Evolutionary conservation across 2,797 vertebrate species (phyloP), one percentile per base, ranked within the genome.

Genomic region (Lacerta viridis): DNA sequence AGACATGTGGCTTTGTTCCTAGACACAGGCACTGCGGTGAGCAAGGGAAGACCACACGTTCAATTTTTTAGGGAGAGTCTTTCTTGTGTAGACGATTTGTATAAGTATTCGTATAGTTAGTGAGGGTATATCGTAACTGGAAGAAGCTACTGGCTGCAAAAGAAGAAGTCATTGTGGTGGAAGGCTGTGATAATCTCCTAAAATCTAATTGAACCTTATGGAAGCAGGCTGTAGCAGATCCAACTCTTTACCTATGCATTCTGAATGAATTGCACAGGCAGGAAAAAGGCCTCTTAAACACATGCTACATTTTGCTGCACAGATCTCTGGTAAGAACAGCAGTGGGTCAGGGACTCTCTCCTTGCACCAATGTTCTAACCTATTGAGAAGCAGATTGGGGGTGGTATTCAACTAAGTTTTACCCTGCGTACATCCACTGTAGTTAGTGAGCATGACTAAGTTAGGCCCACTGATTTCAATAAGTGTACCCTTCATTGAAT

Each of bases 1-100:
- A 68, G 64, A 2, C 8, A 0, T 23, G 11, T 77, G 80, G 18
- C 71, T 85, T 91, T 86, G 84, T 88, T 91, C 23, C 84, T 86
- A 50, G 23, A 61, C 86, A 2, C 85, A 3, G 25, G 27, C 82
- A 5, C 81, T 85, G 17, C 0, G 0, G 64, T 25, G 76, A 29
- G 25, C 5, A 71, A 66, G 80, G 10, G 66, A 82, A 80, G 77
- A 66, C 72, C 68, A 81, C 61, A 87, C 13, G 36, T 81, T 74
- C 55, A 18, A 29, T 85, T 89, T 80, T 89, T 41, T 59, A 66
- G 36, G 43, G 15, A 85, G 27, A 85, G 55, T 61, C 33, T 75
- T 18, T 11, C 39, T 68, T 85, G 66, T 85, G 66, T 43, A 88
- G 66, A 79, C 3, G 69, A 33, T 71, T 74, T 71, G 3, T 59